Evolutionary conservation across 2,797 vertebrate genomes (phyloP).

Genomic region (Enteromius mattozi): DNA sequence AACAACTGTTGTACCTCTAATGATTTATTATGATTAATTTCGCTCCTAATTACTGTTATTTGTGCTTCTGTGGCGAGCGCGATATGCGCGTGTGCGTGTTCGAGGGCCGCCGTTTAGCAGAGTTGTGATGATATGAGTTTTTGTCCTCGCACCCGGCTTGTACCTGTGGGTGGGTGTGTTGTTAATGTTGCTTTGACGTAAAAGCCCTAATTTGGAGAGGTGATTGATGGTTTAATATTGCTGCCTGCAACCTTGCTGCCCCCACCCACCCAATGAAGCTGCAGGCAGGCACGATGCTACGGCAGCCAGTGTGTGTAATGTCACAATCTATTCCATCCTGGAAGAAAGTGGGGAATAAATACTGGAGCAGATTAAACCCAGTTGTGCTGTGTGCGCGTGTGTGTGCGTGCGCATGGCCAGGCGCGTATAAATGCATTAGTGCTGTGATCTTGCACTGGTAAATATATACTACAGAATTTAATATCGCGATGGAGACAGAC

Average conservation of each 20-base stretch:
- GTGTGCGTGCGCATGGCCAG: slow-evolving; percentile 12
- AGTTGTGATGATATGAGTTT: slow-evolving; percentile 57
- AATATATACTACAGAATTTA: slow-evolving; percentile 46
- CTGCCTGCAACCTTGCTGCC: slow-evolving; percentile 85
- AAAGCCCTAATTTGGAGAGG: slow-evolving; percentile 83
- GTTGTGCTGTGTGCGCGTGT: slow-evolving; percentile 28
- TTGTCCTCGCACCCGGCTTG: slow-evolving; percentile 43
- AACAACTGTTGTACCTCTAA: slow-evolving; percentile 46
- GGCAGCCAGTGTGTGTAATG: slow-evolving; percentile 66
- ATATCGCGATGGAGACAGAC: slow-evolving; percentile 35
- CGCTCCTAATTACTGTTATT: slow-evolving; percentile 69
- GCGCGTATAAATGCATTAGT: slow-evolving; percentile 28
- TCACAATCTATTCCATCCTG: slow-evolving; percentile 66
- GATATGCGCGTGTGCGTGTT: slow-evolving; percentile 67
- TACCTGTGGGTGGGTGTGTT: slow-evolving; percentile 68
- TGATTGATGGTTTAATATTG: slow-evolving; percentile 91
- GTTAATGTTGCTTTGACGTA: slow-evolving; percentile 83
- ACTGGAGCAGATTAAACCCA: slow-evolving; percentile 65
- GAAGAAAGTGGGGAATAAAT: slow-evolving; percentile 59
- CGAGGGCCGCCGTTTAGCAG: slow-evolving; percentile 7
- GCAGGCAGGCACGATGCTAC: slow-evolving; percentile 77
- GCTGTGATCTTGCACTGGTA: slow-evolving; percentile 32
- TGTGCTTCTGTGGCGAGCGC: slow-evolving; percentile 62
- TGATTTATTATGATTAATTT: slow-evolving; percentile 75
- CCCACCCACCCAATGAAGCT: slow-evolving; percentile 84